Evolutionary conservation across 2,888 invertebrate genomes (phyloP).

Genomic region (Minunthozetes semirufus): DNA sequence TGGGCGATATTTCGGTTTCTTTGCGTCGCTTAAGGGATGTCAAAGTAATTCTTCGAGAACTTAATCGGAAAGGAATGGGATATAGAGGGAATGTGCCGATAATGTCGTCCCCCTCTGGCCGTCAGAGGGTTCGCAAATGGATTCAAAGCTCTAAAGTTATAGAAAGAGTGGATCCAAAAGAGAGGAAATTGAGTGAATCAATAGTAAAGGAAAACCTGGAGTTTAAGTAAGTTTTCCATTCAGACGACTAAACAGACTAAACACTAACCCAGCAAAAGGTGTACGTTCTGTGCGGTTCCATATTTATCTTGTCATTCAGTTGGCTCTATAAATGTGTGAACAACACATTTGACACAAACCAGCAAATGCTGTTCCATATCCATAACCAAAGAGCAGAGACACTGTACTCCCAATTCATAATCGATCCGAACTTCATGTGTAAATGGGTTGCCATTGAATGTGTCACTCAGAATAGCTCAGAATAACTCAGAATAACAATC

Average conservation of each 20-base stretch:
- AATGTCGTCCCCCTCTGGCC: too few relatives aligned
- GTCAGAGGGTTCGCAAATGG: too few relatives aligned
- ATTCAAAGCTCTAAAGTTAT: not conserved
- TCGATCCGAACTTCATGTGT: not conserved
- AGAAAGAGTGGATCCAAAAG: not conserved
- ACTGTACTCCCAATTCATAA: not conserved
- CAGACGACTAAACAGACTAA: not conserved
- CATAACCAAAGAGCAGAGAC: not conserved
- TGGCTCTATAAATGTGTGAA: constrained; percentile 1
- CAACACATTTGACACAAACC: not conserved
- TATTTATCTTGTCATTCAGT: not conserved
- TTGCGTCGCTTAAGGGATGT: too few relatives aligned
- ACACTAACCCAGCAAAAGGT: not conserved
- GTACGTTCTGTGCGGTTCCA: not conserved
- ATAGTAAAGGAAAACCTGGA: constrained; percentile 23
- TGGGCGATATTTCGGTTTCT: too few relatives aligned
- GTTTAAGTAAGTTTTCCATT: constrained; percentile 31
- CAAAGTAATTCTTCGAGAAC: too few relatives aligned
- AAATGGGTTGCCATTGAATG: constrained; percentile 4
- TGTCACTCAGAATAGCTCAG: not conserved
- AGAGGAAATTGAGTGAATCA: constrained; percentile 30
- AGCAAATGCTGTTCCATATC: not conserved
- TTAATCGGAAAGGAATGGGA: too few relatives aligned
- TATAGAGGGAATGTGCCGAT: too few relatives aligned
- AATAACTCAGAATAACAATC: not conserved